Evolutionary conservation across 2,113 vertebrate genomes (phyloP), one percentile per base, ranked within the genome.

Genomic region (Actenoides hombroni): DNA sequence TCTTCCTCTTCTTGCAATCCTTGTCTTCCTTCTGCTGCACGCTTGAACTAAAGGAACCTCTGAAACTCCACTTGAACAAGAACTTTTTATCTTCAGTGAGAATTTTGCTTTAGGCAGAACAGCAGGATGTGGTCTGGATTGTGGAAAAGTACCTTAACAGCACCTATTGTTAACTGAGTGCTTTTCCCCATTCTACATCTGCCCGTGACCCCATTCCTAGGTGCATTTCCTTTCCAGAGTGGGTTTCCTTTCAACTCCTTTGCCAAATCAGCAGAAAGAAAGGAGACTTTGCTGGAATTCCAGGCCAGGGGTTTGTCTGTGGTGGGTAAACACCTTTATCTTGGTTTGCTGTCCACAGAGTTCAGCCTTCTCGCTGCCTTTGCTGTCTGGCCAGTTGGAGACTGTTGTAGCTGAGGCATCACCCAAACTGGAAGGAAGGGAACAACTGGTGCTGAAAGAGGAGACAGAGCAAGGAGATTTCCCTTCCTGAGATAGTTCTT

Each of bases 31-130:
- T 35, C 77, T 40, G 6, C 78, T n/a, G 44, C 68, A 37, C 44
- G 2, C 26, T 1, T 1, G 33, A 17, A 5, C 48, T 26, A 2
- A n/a, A 11, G 61, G 17, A 29, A 1, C 59, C 40, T 37, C 59
- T 17, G 21, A 4, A 94, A 35, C 59, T 83, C 61, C 5, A 2
- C 33, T 25, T 6, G 3, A 25, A 4, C 12, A 7, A 5, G 29
- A 82, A 21, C 46, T 86, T 73, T 19, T 18, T 17, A 5, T 17
- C 56, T 64, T 53, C 2, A 1, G 6, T n/a, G 60, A 31, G 40
- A 12, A 5, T n/a, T 57, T 16, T 16, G 24, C 68, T 49, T 2
- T 18, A 9, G 71, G 79, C 63, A 61, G 24, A 73, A 8, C 5
- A 11, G 2, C 73, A 67, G 76, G 60, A 35, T 39, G 83, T 35